Base-by-base conservation (phyloP, 2,113 vertebrate genomes). In the Cnemophilus loriae region DNA sequence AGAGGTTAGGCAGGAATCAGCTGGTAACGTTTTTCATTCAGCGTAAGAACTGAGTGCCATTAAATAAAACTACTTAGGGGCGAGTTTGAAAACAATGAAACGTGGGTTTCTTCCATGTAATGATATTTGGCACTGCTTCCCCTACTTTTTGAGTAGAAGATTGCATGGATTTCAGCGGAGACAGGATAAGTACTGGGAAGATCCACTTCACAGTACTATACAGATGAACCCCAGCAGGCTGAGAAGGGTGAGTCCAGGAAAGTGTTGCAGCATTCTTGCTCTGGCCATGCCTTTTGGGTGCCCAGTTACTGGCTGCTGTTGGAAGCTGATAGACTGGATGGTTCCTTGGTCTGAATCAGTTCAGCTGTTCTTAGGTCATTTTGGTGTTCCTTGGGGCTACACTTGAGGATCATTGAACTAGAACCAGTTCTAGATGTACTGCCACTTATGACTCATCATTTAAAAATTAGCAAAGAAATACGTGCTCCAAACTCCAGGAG, bases 271-370 rank as follows among this genome's bases (percentile, higher is more conserved):
- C 7, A 3, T 50, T 22, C 10, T 50, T 39, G 16, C 32, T 57
- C 50, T 6, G 8, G n/a, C 15, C 1, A 0, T 59, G 10, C 7
- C 77, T 26, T 84, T 56, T 57, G 21, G 4, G 22, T 84, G 39
- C 24, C n/a, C 28, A 10, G 5, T 41, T 59, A 19, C 5, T 13
- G 35, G 33, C 61, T 82, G 4, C 55, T 88, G 10, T 37, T 13
- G 12, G 39, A 55, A 76, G 55, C n/a, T 81, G 76, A 10, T 22
- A 22, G 42, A 19, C 22, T 60, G 37, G 27, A 15, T 37, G 27
- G 10, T 13, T 74, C 28, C 42, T 84, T 71, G 67, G 20, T 55
- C 46, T 44, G 64, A 69, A 49, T 22, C 17, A 27, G 6, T 46
- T 92, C 52, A 55, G 22, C 30, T 59, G 13, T 15, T 84, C 27